Conservation (phyloP, 2,113 vertebrate species). For the Nanorana parkeri region DNA sequence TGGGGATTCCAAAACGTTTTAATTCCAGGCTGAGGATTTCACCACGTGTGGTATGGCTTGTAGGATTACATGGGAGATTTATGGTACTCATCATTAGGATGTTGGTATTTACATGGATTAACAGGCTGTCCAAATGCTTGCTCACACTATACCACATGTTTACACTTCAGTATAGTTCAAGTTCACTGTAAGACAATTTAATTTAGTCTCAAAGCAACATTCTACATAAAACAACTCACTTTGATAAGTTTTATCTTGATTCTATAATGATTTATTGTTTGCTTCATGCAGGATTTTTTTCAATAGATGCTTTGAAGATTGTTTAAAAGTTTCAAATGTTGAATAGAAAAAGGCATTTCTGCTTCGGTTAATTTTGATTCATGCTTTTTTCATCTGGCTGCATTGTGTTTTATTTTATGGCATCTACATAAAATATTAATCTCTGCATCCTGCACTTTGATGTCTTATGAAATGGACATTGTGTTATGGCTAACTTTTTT, state of each 20-base stretch:
- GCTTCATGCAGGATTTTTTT: neutral
- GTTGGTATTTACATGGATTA: slow-evolving; percentile 45
- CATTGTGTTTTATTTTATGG: slow-evolving; percentile 11
- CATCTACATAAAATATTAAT: slow-evolving; percentile 17
- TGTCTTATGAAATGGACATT: slow-evolving; percentile 2
- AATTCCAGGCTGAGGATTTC: slow-evolving; percentile 10
- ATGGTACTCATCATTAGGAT: slow-evolving; percentile 28
- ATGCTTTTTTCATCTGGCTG: neutral
- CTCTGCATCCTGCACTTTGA: slow-evolving; percentile 13
- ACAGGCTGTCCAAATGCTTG: slow-evolving; percentile 39
- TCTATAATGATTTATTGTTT: neutral
- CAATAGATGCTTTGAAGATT: neutral
- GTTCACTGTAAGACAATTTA: neutral
- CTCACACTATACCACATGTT: slow-evolving; percentile 39
- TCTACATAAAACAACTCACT: neutral
- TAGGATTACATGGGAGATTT: slow-evolving; percentile 36
- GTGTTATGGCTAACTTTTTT: neutral
- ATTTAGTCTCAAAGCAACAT: neutral
- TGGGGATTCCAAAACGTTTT: neutral
- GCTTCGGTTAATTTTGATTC: neutral
- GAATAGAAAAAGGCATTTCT: neutral
- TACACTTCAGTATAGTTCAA: neutral
- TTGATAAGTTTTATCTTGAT: neutral
- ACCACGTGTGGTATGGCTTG: slow-evolving; percentile 24
- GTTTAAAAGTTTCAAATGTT: neutral